Conservation (phyloP, 92 coral and sea anemone species). For the Palythoa grandiflora region DNA sequence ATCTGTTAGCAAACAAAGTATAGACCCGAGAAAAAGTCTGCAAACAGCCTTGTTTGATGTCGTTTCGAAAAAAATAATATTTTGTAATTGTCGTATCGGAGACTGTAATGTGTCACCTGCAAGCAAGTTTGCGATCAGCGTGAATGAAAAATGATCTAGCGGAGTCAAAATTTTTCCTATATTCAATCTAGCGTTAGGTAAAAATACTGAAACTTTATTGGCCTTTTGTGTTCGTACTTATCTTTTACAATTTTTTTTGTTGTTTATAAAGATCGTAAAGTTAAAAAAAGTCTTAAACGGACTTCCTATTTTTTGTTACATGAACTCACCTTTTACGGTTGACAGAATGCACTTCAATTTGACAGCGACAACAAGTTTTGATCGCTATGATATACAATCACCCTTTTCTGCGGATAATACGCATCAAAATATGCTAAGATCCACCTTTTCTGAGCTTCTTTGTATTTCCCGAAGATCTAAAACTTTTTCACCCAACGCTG, state of each 20-base stretch:
- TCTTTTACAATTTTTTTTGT: neutral
- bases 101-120: constrained; percentile 33
- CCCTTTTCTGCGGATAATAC: constrained; percentile 4
- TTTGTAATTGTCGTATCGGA: constrained; percentile 20
- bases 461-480: neutral
- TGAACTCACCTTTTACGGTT: constrained; percentile 35
- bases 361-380: constrained; percentile 30
- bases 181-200: neutral
- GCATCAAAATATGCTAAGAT: neutral
- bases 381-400: constrained; percentile 9
- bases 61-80: constrained; percentile 6
- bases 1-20: constrained; percentile 43
- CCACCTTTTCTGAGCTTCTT: neutral
- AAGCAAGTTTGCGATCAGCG: constrained; percentile 31
- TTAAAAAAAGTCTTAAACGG: neutral
- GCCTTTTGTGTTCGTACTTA: neutral
- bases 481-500: neutral
- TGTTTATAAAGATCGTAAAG: neutral
- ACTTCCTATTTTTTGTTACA: neutral
- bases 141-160: constrained; percentile 7
- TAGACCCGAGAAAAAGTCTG: constrained; percentile 41
- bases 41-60: constrained; percentile 47
- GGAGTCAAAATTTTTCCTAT: neutral
- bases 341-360: constrained; percentile 26
- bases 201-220: neutral